These are phyloP conservation scores for Amblyjoppa proteus DNA, from an alignment of 2,888 invertebrate genomes.

Conservation along the genomic window DNA sequence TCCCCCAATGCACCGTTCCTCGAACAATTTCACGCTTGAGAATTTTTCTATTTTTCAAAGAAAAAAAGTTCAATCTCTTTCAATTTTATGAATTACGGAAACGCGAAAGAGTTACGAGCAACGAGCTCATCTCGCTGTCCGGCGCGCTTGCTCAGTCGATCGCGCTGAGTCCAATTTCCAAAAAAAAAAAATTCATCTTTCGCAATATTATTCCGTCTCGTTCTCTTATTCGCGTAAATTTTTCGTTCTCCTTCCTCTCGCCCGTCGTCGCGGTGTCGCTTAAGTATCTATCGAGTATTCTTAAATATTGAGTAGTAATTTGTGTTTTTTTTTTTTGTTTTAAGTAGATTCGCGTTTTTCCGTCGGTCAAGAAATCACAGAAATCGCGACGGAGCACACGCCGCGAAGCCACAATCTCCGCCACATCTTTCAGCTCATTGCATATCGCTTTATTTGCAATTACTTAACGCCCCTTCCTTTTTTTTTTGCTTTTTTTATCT, in stretches of 20 bases:
- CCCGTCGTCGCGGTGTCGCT: constrained; percentile 57
- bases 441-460: not conserved
- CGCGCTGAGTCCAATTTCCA: constrained; percentile 71
- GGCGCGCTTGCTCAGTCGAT: constrained; percentile 17
- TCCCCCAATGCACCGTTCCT: constrained; percentile 48
- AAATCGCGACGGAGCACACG: constrained; percentile 52
- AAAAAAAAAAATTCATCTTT: constrained; percentile 54
- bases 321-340: constrained; percentile 42
- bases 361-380: constrained; percentile 59
- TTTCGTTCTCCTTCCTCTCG: constrained; percentile 4
- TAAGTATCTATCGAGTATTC: constrained; percentile 71
- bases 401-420: constrained; percentile 17
- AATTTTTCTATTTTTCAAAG: constrained; percentile 16
- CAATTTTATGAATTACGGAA: not conserved
- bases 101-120: constrained; percentile 20
- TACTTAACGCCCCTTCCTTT: constrained; percentile 17
- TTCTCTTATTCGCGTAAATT: constrained; percentile 24
- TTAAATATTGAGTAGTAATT: constrained; percentile 66
- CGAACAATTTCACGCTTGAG: constrained; percentile 33
- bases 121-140: constrained; percentile 28
- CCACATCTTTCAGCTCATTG: constrained; percentile 9
- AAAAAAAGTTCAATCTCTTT: not conserved
- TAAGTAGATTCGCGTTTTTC: constrained; percentile 58
- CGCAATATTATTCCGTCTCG: constrained; percentile 39
- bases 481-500: constrained; percentile 28